Evolutionary conservation across 2,113 vertebrate species (phyloP).

Genomic region (Trogon melanurus): DNA sequence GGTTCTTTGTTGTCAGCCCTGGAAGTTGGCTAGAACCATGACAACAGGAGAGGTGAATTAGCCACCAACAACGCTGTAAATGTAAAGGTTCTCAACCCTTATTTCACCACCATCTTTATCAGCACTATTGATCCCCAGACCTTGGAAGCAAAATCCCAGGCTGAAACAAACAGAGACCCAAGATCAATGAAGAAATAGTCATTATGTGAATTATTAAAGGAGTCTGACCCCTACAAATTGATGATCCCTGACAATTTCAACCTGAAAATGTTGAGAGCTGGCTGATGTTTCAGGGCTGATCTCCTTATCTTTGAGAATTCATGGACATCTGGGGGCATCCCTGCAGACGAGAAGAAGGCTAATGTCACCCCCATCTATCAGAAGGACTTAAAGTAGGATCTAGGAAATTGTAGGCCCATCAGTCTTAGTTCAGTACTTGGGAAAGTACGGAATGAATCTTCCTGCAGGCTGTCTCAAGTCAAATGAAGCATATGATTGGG

Average conservation of each 20-base stretch:
- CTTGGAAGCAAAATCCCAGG: background rate
- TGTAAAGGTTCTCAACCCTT: accelerated
- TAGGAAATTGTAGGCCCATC: background rate
- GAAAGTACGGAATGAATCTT: background rate
- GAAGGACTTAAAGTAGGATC: background rate
- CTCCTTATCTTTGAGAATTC: background rate
- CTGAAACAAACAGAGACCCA: background rate
- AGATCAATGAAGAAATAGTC: background rate
- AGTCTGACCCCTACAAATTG: background rate
- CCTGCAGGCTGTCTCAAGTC: background rate
- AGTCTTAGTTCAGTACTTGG: background rate
- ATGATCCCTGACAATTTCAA: background rate
- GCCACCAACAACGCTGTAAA: background rate
- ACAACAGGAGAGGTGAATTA: background rate
- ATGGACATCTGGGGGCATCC: background rate
- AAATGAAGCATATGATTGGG: background rate
- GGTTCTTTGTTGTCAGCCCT: too few relatives aligned
- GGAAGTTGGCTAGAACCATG: too few relatives aligned
- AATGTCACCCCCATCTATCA: too few relatives aligned
- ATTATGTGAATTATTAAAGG: background rate
- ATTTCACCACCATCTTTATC: background rate
- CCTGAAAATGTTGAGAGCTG: background rate
- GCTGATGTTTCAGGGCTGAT: background rate
- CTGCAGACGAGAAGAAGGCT: background rate
- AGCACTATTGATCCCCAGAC: background rate